Base-by-base conservation (phyloP, 2,888 invertebrate genomes). In the Sinhomidia bicolor region DNA sequence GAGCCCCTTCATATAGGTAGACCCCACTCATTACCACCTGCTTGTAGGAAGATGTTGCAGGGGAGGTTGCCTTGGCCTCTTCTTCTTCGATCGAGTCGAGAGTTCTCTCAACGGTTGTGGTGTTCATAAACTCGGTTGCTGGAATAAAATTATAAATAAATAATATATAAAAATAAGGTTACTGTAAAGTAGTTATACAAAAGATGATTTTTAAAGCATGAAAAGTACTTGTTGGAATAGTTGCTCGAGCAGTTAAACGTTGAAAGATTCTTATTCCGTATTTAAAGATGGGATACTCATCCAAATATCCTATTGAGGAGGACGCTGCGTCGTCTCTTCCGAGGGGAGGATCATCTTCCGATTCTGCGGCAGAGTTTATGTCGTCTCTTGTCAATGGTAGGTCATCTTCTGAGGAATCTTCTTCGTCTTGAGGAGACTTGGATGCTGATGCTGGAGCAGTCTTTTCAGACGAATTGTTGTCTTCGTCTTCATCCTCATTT, bases 1-100 rank as follows among this genome's bases (percentile, higher is more conserved):
- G 54, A 6, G 91, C 91, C 14, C 92, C 91, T 82, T 90, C 90
- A 57, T 90, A 92, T 0, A 92, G 41, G 82, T 89, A 81, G 6
- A 89, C 51, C 10, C 91, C 89, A 47, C 91, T 90, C 12, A 87
- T 62, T 9, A 89, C 79, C 0, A 88, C 23, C 1, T 83, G 85
- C 62, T 68, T 79, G 62, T 29, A 78, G 0, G n/a, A n/a, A 23
- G 87, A 41, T 14, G 85, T 62, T 26, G 62, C 23, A 2, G 26
- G 78, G 36, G 47, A 26, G 17, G 20, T 78, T 20, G 47, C 74
- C 26, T 6, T 57, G 44, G 20, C 60, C 5, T 85, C 85, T 20
- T 90, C 91, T 12, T 92, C 92, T 10, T 91, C 91, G 17, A 90
- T 83, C 6, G 81, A 91, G 36, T 87, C 88, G 0, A 82, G 44